Evolutionary conservation across 1,140 invertebrate species (phyloP), one percentile per base, ranked within the genome.

Genomic region (Eupeodes corollae): DNA sequence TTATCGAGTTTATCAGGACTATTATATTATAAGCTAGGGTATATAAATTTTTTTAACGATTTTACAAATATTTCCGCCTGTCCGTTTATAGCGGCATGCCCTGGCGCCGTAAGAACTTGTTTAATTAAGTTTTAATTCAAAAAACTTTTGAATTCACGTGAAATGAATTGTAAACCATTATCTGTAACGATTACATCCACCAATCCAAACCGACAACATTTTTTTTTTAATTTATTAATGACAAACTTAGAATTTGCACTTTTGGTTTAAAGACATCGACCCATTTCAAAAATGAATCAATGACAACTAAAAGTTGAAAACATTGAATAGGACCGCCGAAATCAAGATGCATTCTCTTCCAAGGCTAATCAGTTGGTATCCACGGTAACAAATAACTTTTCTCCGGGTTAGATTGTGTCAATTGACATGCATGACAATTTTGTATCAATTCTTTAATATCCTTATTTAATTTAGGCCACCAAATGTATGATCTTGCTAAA

Each of bases 71-170:
- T n/a, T n/a, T n/a, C n/a, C n/a, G n/a, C n/a, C n/a, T n/a, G n/a
- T n/a, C 46, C 46, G 21, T 48, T 48, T 5, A 32, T 48, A 12
- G 46, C 19, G 32, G 40, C 30, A 42, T 42, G 31, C 30, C 46
- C 39, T 18, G 39, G 30, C 13, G 19, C 15, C 37, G n/a, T 16
- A 34, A 42, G 12, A 12, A 40, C 14, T 13, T 40, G 38, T 10
- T 15, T 9, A 12, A 40, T 40, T 40, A 12, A 12, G 14, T 40
- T n/a, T n/a, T n/a, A n/a, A n/a, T n/a, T n/a, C n/a, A n/a, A 46
- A n/a, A 2, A 5, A 39, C n/a, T 14, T 3, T 35, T 38, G 18
- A 47, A 47, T 16, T 47, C 45, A 26, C 14, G 11, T n/a, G 44
- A 46, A 10, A 26, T 39, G 13, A 46, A 46, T 15, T 46, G 44